Base-by-base conservation (phyloP, 2,888 invertebrate genomes). In the Caenorhabditis afra region DNA sequence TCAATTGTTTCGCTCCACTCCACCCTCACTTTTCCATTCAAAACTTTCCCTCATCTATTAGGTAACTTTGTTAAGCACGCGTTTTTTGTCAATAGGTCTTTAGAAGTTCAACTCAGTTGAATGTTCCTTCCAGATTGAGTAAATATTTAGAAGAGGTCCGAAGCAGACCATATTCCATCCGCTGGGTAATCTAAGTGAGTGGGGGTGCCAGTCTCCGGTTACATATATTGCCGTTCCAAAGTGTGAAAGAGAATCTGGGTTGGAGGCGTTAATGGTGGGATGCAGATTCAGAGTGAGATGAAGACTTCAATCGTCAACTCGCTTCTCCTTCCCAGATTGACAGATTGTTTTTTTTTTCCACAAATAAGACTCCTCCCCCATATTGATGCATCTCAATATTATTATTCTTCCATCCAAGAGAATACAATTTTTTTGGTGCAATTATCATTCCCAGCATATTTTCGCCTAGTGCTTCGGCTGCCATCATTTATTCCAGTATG, bases 141-240 rank as follows among this genome's bases (percentile, higher is more conserved):
- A 64, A 73, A 73, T 73, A 73, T 73, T 73, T 64, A n/a, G n/a
- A n/a, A n/a, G n/a, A n/a, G n/a, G n/a, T n/a, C n/a, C n/a, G 50
- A 39, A 37, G 7, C 18, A 49, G 23, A 49, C 57, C 23, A 57
- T 73, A 45, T 50, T 58, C n/a, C n/a, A n/a, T n/a, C n/a, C 53
- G 29, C 29, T 29, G 29, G 29, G 29, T 64, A 73, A 73, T 73
- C 64, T 57, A 58, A 73, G 71, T 64, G 71, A 71, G 73, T 64
- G 64, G 57, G 50, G 44, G 50, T n/a, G 35, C n/a, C 55, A 18
- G 41, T 47, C 50, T 73, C 52, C 23, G 50, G 58, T 73, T 73
- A 64, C 73, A 64, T 58, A 64, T 64, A 39, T 20, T 12, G 41
- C 7, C 64, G 68, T 68, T 68, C 68, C 18, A n/a, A 67, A 73